Evolutionary conservation across 2,888 invertebrate species (phyloP), one percentile per base, ranked within the genome.

Genomic region (Steinernema scapterisci): DNA sequence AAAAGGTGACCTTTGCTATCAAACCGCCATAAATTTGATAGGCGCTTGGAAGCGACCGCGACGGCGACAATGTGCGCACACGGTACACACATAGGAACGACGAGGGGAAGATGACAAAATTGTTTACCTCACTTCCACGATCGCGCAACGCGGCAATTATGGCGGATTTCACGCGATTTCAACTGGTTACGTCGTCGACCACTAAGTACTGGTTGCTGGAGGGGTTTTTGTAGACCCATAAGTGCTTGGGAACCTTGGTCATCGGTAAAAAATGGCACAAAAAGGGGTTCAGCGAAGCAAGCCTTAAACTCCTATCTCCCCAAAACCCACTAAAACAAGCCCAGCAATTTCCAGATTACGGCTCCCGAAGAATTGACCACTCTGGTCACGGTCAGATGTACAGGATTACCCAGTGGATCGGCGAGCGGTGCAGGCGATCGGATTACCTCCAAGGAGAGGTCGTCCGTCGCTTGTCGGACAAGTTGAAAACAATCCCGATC

Each of bases 71-170:
- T 38, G 38, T 38, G 38, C 9, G 38, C 9, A 38, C 38, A 38
- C 19, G 52, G 52, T n/a, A 23, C 19, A 11, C 21, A 2, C 11
- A 1, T 2, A 11, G 52, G 23, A 9, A 23, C 7, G 48, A 48
- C 19, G 48, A 48, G 19, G 48, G 16, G 48, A 21, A 16, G 48
- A 6, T 23, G 52, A 52, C 52, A 52, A 38, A 52, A 52, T 52
- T 52, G 52, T 52, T 52, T 52, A 21, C 52, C 52, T 52, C 52
- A 21, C 52, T 52, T 52, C 52, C 19, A n/a, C 38, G 21, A 21
- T 52, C 21, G 52, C 52, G 52, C 52, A 52, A 52, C 52, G 23
- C 52, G 52, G 52, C 52, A 52, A 52, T 52, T 52, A 52, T 23
- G 52, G 21, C 52, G 52, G 52, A 52, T 52, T 48, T 52, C 52